A percentile compares a stretch with the other conserved stretches of the same genome.
Conservation (phyloP, 2,797 vertebrate genomes). For the Cercopithecus hamlyni region DNA sequence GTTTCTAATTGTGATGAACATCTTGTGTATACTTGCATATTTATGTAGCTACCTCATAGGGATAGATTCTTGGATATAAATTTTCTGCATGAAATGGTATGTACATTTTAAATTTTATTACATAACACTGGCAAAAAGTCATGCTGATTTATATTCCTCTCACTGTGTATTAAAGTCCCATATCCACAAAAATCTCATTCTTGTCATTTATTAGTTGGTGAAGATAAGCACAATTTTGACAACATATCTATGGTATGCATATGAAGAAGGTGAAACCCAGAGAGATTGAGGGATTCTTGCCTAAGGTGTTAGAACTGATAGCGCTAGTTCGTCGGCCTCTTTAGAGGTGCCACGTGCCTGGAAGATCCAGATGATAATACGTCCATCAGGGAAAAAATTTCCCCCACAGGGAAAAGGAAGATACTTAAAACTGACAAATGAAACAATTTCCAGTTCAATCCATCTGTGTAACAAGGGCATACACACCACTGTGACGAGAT, state of each 20-base stretch:
- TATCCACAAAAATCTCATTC: not conserved
- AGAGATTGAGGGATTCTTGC: not conserved
- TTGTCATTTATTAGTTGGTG: not conserved
- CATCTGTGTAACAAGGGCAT: not conserved
- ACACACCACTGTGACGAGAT: not conserved
- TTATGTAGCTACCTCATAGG: not conserved
- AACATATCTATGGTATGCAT: not conserved
- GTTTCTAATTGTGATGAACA: conserved; percentile 6
- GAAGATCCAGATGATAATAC: not conserved
- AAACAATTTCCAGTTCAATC: not conserved
- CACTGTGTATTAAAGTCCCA: not conserved
- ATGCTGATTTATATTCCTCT: not conserved
- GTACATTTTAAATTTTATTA: not conserved
- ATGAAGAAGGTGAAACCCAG: not conserved
- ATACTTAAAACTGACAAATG: not conserved
- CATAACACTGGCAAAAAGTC: not conserved
- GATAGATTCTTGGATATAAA: not conserved
- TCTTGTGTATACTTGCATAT: conserved; percentile 30
- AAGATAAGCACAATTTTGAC: not conserved
- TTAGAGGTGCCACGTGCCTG: not conserved
- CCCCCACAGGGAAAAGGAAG: not conserved
- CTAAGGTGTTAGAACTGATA: not conserved
- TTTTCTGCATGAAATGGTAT: not conserved
- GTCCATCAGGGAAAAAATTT: not conserved
- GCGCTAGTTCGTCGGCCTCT: not conserved